These are phyloP conservation scores for Pilophorus perplexus DNA, from an alignment of 2,888 invertebrate genomes.

Conservation along the genomic window DNA sequence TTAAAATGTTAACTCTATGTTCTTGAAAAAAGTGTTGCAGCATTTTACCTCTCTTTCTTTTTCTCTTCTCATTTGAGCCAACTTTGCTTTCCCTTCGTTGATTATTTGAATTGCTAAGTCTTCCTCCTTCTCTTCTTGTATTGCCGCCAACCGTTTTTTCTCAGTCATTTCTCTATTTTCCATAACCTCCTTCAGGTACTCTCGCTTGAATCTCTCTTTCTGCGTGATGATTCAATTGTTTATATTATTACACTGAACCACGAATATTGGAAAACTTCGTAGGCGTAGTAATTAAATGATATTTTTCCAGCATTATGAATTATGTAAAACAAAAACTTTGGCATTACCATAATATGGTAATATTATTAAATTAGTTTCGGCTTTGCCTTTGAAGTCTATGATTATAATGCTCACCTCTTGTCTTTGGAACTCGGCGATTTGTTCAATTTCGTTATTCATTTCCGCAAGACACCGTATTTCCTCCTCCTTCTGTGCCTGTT, in stretches of 20 bases:
- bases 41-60: conserved; percentile 52
- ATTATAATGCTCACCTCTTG: conserved; percentile 24
- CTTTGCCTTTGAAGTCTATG: too few relatives aligned
- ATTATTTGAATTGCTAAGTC: conserved; percentile 55
- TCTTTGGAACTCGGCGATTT: conserved; percentile 20
- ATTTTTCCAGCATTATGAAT: too few relatives aligned
- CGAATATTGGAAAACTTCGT: too few relatives aligned
- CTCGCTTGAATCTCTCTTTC: conserved; percentile 18
- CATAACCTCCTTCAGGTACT: conserved; percentile 39
- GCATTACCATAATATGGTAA: too few relatives aligned
- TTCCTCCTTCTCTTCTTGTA: conserved; percentile 54
- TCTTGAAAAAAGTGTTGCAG: too few relatives aligned
- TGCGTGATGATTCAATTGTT: too few relatives aligned
- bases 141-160: conserved; percentile 52
- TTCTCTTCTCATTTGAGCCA: conserved; percentile 53
- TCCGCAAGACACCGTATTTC: conserved; percentile 7
- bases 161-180: conserved; percentile 48
- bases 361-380: too few relatives aligned
- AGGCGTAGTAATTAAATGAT: too few relatives aligned
- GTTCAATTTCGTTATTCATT: conserved; percentile 33
- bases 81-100: conserved; percentile 54
- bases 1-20: too few relatives aligned
- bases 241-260: too few relatives aligned
- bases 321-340: too few relatives aligned
- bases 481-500: conserved; percentile 5